Base-by-base conservation (phyloP, 2,113 vertebrate species). In the Apeltes quadracus region DNA sequence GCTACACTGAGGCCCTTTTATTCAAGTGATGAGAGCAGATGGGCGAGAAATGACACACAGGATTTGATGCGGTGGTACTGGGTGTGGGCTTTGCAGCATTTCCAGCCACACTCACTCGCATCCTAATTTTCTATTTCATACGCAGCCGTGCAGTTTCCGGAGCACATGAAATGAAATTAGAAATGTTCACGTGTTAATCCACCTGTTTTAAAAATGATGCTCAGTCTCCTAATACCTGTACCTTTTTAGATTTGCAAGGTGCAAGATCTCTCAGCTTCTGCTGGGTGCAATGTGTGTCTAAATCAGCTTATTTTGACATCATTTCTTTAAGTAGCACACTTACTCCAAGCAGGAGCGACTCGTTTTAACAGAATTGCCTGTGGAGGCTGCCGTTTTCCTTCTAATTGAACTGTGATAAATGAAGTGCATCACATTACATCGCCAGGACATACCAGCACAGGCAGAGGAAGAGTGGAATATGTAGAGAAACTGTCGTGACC, bases 391-490 rank as follows among this genome's bases (percentile, higher is more conserved):
- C 32, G 56, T 61, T 51, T 70, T 41, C n/a, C 59, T 58, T 61
- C 53, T 51, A 53, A 61, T 32, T 64, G 73, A 75, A 77, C 71
- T 55, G 43, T 38, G 32, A 61, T 75, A 25, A 20, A 58, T 62
- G 50, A 43, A 79, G 38, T 54, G 67, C 18, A 70, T 73, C 46
- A 68, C 73, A 82, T 81, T 71, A 53, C 53, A 58, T 48, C 53
- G 69, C 55, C 38, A 25, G 32, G 29, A 46, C 56, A 50, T 61
- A 71, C 18, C 25, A 51, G 50, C 48, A 51, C 38, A 66, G 59
- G 41, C 38, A 79, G 65, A 63, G 48, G 5, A 4, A 58, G 53
- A 78, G 67, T 70, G 81, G 72, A 83, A 79, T 61, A 76, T 76
- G 64, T 58, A 69, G 22, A 78, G 39, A 78, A 13, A 53, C 22